Evolutionary conservation across 2,797 vertebrate species (phyloP).

Genomic region (Luscinia megarhynchos): DNA sequence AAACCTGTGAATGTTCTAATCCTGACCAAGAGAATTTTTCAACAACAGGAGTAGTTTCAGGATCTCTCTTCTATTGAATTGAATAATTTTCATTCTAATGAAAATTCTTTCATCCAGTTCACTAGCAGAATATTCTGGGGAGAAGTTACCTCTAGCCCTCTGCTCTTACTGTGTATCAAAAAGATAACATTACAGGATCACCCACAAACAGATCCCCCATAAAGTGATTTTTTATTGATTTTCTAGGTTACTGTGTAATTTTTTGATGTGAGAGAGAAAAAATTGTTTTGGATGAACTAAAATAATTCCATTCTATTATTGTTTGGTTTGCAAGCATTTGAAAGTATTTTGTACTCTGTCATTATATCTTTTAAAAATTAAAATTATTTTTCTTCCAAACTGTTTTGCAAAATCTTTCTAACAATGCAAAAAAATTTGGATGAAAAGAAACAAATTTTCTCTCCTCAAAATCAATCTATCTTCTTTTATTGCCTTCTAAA

Average conservation of each 20-base stretch:
- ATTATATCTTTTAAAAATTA: background rate
- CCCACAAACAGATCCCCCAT: constrained; percentile 80
- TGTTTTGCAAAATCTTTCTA: background rate
- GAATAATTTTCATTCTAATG: constrained; percentile 73
- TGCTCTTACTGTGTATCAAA: constrained; percentile 79
- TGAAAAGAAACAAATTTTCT: background rate
- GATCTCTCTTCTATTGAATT: constrained; percentile 69
- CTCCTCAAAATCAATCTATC: background rate
- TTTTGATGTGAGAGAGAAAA: constrained; percentile 32
- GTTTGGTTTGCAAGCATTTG: background rate
- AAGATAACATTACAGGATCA: constrained; percentile 79
- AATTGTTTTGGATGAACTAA: background rate
- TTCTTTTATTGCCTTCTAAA: background rate
- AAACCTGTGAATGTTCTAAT: background rate
- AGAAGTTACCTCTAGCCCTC: constrained; percentile 75
- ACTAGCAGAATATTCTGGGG: constrained; percentile 76
- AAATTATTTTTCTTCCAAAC: background rate
- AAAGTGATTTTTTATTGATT: constrained; percentile 75
- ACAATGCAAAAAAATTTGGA: background rate
- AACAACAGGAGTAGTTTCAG: background rate
- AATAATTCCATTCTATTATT: background rate
- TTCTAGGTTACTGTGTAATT: constrained; percentile 66
- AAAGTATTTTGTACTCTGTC: background rate
- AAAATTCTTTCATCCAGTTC: constrained; percentile 82
- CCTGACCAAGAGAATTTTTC: background rate